A percentile compares a stretch with the other conserved stretches of the same genome.
phyloP scores from a whole-genome alignment of 1,140 invertebrate species.

The Temnothorax longispinosus region DNA sequence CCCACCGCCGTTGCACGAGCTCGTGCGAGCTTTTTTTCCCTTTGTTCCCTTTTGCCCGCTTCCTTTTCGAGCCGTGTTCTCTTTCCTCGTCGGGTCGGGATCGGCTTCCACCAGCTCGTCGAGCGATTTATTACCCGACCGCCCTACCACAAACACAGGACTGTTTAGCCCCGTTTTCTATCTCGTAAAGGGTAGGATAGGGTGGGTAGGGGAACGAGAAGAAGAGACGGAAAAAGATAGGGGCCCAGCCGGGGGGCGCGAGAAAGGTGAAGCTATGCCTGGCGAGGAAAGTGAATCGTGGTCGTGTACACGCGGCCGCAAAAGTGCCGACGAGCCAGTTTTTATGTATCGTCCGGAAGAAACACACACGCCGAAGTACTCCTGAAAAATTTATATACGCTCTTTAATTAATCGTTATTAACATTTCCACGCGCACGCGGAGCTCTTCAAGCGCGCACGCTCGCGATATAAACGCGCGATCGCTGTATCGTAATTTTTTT shows the following conservation, averaged over 20 bases:
- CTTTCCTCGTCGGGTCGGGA: slow-evolving; percentile 60
- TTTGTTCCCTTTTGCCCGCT: slow-evolving; percentile 19
- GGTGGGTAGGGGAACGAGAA: slow-evolving; percentile 10
- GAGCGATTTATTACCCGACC: slow-evolving; percentile 76
- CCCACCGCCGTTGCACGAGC: slow-evolving; percentile 24
- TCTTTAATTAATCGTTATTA: slow-evolving; percentile 57
- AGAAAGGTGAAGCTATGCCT: slow-evolving; percentile 54
- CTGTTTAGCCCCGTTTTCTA: slow-evolving; percentile 74
- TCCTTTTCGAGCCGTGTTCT: slow-evolving; percentile 22
- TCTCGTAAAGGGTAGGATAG: slow-evolving; percentile 61
- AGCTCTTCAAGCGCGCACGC: not conserved
- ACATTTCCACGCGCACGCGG: slow-evolving; percentile 12
- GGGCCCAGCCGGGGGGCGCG: not conserved
- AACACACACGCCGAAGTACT: not conserved
- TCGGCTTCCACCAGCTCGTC: slow-evolving; percentile 65
- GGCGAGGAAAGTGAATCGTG: slow-evolving; percentile 43
- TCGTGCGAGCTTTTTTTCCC: slow-evolving; percentile 27
- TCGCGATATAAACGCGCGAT: not conserved
- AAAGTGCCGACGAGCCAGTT: slow-evolving; percentile 32
- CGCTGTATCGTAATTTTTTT: slow-evolving; percentile 35
- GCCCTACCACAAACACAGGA: slow-evolving; percentile 66
- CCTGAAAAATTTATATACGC: slow-evolving; percentile 40
- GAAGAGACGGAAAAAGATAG: slow-evolving; percentile 16
- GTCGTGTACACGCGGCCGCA: slow-evolving; percentile 42
- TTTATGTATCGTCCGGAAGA: slow-evolving; percentile 11